Evolutionary conservation across 2,797 vertebrate species (phyloP).

Genomic region (Mormyrus proboscirostris): DNA sequence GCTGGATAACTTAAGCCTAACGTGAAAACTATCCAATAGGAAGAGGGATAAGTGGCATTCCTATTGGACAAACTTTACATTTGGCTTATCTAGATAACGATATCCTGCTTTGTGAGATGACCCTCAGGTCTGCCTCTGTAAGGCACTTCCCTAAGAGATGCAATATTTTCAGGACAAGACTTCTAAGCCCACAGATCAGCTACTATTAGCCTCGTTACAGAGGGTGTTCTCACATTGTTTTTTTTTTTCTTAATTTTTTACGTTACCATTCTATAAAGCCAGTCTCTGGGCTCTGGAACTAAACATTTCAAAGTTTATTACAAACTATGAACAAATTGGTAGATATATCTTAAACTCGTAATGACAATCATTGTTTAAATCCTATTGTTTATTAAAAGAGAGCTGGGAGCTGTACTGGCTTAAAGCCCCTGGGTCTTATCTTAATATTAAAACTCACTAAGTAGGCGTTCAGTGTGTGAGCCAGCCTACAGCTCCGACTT

Average conservation of each 20-base stretch:
- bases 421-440: background rate
- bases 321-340: background rate
- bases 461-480: background rate
- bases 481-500: background rate
- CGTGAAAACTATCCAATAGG: background rate
- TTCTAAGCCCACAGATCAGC: background rate
- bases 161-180: background rate
- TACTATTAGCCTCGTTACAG: background rate
- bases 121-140: background rate
- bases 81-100: background rate
- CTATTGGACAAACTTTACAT: background rate
- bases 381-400: background rate
- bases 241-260: background rate
- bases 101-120: background rate
- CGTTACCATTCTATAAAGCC: background rate
- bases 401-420: background rate
- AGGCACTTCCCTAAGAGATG: background rate
- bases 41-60: background rate
- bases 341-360: background rate
- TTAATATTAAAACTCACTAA: background rate
- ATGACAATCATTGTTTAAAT: background rate
- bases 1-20: background rate
- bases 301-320: background rate
- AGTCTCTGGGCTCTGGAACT: background rate
- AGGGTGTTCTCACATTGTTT: background rate